These are phyloP conservation scores for Vanessa tameamea DNA, from an alignment of 1,140 invertebrate species.

Conservation along the genomic window DNA sequence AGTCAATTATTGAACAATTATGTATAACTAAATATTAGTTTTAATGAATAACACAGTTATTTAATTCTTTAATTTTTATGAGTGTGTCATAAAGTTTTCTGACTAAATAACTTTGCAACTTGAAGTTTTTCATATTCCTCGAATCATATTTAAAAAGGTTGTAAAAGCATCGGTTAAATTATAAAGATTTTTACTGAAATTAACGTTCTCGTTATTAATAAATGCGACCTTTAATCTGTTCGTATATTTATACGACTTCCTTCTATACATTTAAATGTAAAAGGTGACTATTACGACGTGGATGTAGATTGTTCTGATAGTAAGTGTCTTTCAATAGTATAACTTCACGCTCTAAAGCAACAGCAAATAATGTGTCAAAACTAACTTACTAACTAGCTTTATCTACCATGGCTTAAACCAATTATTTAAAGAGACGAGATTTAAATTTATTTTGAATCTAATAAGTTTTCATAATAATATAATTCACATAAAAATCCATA, in stretches of 20 bases:
- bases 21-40: too few relatives aligned
- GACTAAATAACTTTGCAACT: too few relatives aligned
- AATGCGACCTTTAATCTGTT: constrained; percentile 14
- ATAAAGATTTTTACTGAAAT: not conserved
- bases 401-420: constrained; percentile 33
- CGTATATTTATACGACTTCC: constrained; percentile 9
- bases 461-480: constrained; percentile 26
- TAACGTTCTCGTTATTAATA: not conserved
- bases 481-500: not conserved
- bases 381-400: constrained; percentile 14
- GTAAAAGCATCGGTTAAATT: not conserved
- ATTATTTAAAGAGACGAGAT: constrained; percentile 7
- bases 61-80: too few relatives aligned
- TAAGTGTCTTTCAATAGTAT: constrained; percentile 22
- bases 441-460: constrained; percentile 22
- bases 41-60: too few relatives aligned
- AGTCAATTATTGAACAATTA: too few relatives aligned
- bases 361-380: constrained; percentile 30
- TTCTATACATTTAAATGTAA: constrained; percentile 10
- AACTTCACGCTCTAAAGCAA: constrained; percentile 26
- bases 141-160: not conserved
- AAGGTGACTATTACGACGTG: constrained; percentile 23
- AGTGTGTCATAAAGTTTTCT: too few relatives aligned
- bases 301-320: constrained; percentile 30
- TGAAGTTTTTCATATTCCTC: not conserved